Evolutionary conservation across 1,140 invertebrate genomes (phyloP).

Genomic region (Ostrea denselamellosa): DNA sequence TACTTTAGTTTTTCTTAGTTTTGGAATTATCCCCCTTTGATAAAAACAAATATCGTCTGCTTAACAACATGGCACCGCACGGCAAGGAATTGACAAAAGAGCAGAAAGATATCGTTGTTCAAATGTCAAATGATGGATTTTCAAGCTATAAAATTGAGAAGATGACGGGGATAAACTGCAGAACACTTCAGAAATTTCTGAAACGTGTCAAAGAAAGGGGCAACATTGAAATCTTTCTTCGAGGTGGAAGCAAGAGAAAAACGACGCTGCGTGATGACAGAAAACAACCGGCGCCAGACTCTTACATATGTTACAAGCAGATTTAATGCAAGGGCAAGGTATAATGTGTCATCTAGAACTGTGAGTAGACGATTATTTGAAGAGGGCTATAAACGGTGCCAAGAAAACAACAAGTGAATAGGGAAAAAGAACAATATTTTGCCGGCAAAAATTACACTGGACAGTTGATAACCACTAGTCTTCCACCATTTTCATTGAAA

Average conservation of each 20-base stretch:
- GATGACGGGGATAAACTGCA: not conserved
- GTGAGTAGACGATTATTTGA: constrained; percentile 24
- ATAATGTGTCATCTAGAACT: not conserved
- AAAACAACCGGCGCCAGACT: not conserved
- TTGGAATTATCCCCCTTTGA: not conserved
- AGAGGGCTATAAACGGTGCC: constrained; percentile 17
- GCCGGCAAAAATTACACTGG: constrained; percentile 33
- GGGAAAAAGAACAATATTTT: not conserved
- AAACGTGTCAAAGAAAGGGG: not conserved
- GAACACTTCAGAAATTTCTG: constrained; percentile 42
- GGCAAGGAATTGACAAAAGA: constrained; percentile 18
- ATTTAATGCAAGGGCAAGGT: not conserved
- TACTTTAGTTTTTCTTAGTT: no score
- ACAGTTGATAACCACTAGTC: not conserved
- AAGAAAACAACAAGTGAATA: constrained; percentile 44
- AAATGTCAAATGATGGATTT: constrained; percentile 17
- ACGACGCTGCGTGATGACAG: not conserved
- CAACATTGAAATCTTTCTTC: constrained; percentile 35
- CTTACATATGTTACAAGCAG: not conserved
- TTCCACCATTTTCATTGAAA: no score
- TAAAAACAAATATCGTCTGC: not conserved
- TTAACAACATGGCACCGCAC: not conserved
- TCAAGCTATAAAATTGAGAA: not conserved
- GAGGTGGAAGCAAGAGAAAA: constrained; percentile 4
- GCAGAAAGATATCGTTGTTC: constrained; percentile 41